Evolutionary conservation across 92 coral and sea anemone genomes (phyloP).

Genomic region (Parazoanthus swiftii): DNA sequence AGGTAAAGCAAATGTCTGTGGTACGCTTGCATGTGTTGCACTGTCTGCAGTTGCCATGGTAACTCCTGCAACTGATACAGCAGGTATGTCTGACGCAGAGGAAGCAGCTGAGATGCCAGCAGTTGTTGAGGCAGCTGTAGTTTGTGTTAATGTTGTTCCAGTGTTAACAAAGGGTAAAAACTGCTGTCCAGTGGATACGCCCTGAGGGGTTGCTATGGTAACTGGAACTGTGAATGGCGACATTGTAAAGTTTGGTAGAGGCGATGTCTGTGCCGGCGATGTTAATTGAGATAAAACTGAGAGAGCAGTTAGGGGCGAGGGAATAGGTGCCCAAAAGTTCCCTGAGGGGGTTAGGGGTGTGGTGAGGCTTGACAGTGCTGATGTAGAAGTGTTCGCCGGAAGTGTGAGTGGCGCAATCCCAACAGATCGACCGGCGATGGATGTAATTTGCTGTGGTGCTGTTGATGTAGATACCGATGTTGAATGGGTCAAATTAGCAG

Average conservation of each 20-base stretch:
- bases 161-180: constrained; percentile 64
- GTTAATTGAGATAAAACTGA: constrained; percentile 91
- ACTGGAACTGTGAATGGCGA: constrained; percentile 92
- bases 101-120: constrained; percentile 44
- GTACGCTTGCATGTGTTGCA: constrained; percentile 52
- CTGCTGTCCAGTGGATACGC: constrained; percentile 74
- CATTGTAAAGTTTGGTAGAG: constrained; percentile 87
- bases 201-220: constrained; percentile 70
- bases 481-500: constrained; percentile 89
- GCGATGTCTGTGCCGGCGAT: constrained; percentile 91
- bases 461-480: constrained; percentile 79
- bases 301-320: constrained; percentile 93
- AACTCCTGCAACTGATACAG: constrained; percentile 49
- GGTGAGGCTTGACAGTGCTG: constrained; percentile 64
- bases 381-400: constrained; percentile 80
- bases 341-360: constrained; percentile 95
- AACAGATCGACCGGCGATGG: constrained; percentile 67
- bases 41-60: constrained; percentile 46
- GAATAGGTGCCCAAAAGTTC: constrained; percentile 77
- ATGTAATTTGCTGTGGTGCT: constrained; percentile 77
- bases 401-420: constrained; percentile 87
- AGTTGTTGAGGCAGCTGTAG: constrained; percentile 46
- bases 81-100: constrained; percentile 37
- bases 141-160: constrained; percentile 35
- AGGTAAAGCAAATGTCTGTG: constrained; percentile 33